A percentile compares a stretch with the other conserved stretches of the same genome.
Conservation (phyloP, 1,140 invertebrate species). For the Zaprionus davidi region DNA sequence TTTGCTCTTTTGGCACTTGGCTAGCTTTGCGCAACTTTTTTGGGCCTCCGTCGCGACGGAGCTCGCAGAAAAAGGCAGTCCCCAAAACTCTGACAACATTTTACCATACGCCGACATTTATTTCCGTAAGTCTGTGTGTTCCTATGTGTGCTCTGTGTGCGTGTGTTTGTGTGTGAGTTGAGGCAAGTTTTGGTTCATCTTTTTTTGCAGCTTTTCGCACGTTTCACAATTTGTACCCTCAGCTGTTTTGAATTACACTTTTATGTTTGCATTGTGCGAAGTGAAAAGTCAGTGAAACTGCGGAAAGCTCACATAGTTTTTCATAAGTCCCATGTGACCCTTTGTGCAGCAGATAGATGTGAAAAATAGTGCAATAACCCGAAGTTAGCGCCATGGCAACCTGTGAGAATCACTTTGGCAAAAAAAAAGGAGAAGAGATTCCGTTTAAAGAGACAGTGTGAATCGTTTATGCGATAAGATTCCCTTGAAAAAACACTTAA, state of each 20-base stretch:
- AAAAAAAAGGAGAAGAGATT: background rate
- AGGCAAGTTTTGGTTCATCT: conserved; percentile 58
- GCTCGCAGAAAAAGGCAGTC: conserved; percentile 8
- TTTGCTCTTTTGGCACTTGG: conserved; percentile 33
- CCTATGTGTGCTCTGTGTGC: conserved; percentile 18
- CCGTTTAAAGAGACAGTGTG: background rate
- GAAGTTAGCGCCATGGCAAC: background rate
- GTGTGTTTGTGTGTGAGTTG: conserved; percentile 7
- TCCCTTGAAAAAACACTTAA: background rate
- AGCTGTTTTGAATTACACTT: conserved; percentile 74
- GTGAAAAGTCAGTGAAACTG: conserved; percentile 42
- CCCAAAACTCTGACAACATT: conserved; percentile 39
- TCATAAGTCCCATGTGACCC: background rate
- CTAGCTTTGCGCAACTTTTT: background rate
- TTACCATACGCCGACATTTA: conserved; percentile 49
- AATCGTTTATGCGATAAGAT: background rate
- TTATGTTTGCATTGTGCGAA: conserved; percentile 49
- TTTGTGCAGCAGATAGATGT: conserved; percentile 9
- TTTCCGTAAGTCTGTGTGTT: conserved; percentile 39
- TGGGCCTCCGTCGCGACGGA: background rate
- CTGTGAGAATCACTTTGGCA: background rate
- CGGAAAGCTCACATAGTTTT: conserved; percentile 9
- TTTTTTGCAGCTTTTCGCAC: conserved; percentile 53
- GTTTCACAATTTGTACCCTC: conserved; percentile 61
- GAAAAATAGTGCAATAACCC: background rate